A percentile compares a stretch with the other conserved stretches of the same genome.
Evolutionary conservation across 1,140 invertebrate species (phyloP).

Genomic region (Eupeodes corollae): DNA sequence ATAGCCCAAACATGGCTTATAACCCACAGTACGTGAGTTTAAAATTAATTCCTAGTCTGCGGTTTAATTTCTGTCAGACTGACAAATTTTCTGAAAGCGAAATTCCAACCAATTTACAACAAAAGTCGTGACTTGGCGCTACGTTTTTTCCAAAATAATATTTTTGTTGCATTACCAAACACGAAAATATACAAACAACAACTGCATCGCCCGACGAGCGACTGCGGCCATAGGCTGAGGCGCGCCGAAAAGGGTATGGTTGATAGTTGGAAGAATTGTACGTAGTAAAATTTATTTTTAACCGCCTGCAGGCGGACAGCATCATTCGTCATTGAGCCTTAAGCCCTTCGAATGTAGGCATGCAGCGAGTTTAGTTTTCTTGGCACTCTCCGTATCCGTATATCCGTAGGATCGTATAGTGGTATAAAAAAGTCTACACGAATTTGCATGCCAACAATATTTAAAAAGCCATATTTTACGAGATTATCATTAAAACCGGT

Average conservation of each 20-base stretch:
- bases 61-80: too few relatives aligned
- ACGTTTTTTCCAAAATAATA: constrained; percentile 15
- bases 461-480: constrained; percentile 37
- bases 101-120: not conserved
- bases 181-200: not conserved
- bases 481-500: constrained; percentile 37
- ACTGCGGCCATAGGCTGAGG: too few relatives aligned
- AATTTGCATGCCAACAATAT: constrained; percentile 24
- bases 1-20: too few relatives aligned
- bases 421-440: constrained; percentile 16
- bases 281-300: not conserved
- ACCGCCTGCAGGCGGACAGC: constrained; percentile 16
- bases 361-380: too few relatives aligned
- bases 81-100: too few relatives aligned
- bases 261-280: not conserved
- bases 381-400: too few relatives aligned
- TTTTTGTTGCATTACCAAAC: not conserved
- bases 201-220: too few relatives aligned
- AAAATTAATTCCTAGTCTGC: too few relatives aligned
- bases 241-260: not conserved
- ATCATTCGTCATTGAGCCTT: not conserved
- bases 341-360: not conserved
- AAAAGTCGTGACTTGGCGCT: constrained; percentile 10
- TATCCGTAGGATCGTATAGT: too few relatives aligned
- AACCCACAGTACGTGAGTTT: too few relatives aligned